phyloP scores from a whole-genome alignment of 1,140 invertebrate genomes.

The Pteromalus puparum region DNA sequence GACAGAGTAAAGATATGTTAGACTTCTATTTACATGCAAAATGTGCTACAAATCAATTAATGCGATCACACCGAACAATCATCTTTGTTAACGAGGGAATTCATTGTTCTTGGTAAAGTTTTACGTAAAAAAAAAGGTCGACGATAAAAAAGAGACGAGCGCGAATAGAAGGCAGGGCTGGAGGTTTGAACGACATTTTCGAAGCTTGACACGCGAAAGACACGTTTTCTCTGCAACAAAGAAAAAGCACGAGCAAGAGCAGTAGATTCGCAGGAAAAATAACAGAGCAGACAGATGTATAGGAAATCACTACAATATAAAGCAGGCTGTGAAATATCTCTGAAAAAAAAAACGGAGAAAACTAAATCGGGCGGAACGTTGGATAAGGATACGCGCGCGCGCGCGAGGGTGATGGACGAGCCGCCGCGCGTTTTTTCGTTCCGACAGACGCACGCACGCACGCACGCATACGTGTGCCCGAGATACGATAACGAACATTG shows the following conservation, averaged over 20 bases:
- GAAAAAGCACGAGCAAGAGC: background rate
- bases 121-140: constrained; percentile 26
- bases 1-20: constrained; percentile 58
- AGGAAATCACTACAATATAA: constrained; percentile 49
- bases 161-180: background rate
- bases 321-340: constrained; percentile 64
- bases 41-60: constrained; percentile 54
- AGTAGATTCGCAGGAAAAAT: constrained; percentile 22
- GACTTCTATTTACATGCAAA: constrained; percentile 62
- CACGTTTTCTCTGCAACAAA: constrained; percentile 49
- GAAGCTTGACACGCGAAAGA: constrained; percentile 48
- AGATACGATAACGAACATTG: background rate
- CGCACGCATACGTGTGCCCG: too few species aligned
- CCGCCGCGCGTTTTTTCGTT: constrained; percentile 4
- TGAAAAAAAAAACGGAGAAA: constrained; percentile 45
- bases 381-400: constrained; percentile 54
- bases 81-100: constrained; percentile 53
- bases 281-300: constrained; percentile 26
- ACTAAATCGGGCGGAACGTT: constrained; percentile 38
- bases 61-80: constrained; percentile 57
- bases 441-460: background rate
- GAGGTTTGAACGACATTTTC: background rate
- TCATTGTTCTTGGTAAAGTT: constrained; percentile 43
- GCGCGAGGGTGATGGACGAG: constrained; percentile 19
- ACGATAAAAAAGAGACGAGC: constrained; percentile 40